Evolutionary conservation across 2,888 invertebrate species (phyloP), one percentile per base, ranked within the genome.

Genomic region (Bursaphelenchus okinawaensis): DNA sequence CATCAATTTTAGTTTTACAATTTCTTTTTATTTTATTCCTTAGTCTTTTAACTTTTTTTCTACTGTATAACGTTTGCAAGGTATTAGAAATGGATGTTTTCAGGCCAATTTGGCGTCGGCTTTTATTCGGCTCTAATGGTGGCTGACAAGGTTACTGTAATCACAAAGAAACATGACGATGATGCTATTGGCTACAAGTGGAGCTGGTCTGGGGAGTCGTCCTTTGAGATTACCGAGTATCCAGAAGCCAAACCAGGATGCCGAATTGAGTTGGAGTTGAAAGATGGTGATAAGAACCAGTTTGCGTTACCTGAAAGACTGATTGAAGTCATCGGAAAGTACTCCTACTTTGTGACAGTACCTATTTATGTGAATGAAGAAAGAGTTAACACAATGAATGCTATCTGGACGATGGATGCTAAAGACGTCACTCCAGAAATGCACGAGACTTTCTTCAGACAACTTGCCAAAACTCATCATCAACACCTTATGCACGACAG

Each of bases 111-210:
- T 86, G 96, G 95, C 73, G 96, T 96, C 20, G 96, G 95, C 0
- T 96, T 96, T 84, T 96, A 96, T 84, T 94, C 95, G 16, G 89
- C 91, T 0, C 96, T 96, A 83, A 95, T 96, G 92, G 95, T 95
- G 3, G 93, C 93, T 23, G 90, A 93, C 76, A 90, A 89, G 82
- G 92, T 96, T 20, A 50, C 19, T 12, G 65, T 69, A 80, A 94
- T 95, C 0, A 94, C 86, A 82, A 91, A 93, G 1, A 88, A 88
- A 80, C 88, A 89, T 65, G 87, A 87, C 16, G 85, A 79, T n/a
- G 87, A 88, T 12, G 83, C 83, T 7, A 76, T 77, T 12, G 93
- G 92, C 0, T 88, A 89, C 79, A 89, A 89, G 80, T 95, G 95
- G 95, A 86, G 87, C 40, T 92, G 92, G 62, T 92, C 93, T 86